Base-by-base conservation (phyloP, 2,888 invertebrate species). In the Dorcus hopei region DNA sequence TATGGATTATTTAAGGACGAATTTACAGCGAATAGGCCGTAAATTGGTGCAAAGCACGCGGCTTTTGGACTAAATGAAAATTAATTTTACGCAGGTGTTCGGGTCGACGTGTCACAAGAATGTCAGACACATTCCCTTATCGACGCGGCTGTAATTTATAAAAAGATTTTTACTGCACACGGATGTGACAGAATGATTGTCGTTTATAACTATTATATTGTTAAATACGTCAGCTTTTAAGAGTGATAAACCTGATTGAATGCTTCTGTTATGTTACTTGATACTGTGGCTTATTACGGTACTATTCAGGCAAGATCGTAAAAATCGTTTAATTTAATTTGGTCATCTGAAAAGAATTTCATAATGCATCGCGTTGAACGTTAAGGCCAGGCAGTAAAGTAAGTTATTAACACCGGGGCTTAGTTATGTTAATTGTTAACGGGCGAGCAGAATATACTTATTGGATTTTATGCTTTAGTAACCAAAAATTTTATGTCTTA, bases 131-230 rank as follows among this genome's bases (percentile, higher is more conserved):
- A 59, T 59, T 56, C 59, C 45, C 52, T 47, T 39, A 45, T 43
- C 54, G 62, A 60, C 50, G 58, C 52, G 57, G 57, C 55, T 51
- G 54, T 54, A 59, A 59, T 60, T 64, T 60, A 62, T 57, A 52
- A 57, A 51, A 52, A 51, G 56, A 65, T 61, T 64, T 65, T 65
- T 65, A 65, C 62, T 64, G 58, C 62, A 54, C 53, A 51, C 53
- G 45, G 62, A 65, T 59, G 63, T 57, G 61, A 61, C 57, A 59
- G 62, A 62, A 64, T 61, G 64, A 64, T 62, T 61, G 64, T 64
- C 62, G 59, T 65, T 65, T 65, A 64, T 62, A 63, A 63, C 58
- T 57, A 59, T 58, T 61, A 56, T 50, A 56, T 57, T 61, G 55
- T 54, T 61, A 47, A 54, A 58, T 54, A 54, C 49, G 55, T 57